Evolutionary conservation across 2,888 invertebrate species (phyloP).

Genomic region (Epistrophella euchroma): DNA sequence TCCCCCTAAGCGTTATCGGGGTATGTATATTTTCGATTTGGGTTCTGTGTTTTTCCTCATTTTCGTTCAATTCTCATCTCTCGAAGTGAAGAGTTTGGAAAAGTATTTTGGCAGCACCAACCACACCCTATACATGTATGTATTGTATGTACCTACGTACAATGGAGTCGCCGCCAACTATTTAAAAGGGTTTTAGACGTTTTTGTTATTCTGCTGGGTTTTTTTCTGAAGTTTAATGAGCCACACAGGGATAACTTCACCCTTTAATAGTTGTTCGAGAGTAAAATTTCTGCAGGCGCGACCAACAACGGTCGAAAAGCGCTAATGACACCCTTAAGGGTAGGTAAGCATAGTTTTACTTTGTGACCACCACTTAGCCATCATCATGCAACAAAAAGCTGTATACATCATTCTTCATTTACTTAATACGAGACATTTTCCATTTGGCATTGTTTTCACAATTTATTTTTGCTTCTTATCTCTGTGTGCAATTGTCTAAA

Average conservation of each 20-base stretch:
- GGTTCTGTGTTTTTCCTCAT: slow-evolving; percentile 10
- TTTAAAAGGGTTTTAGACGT: slow-evolving; percentile 49
- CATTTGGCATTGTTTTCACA: slow-evolving; percentile 33
- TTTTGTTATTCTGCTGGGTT: slow-evolving; percentile 24
- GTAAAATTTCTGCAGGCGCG: slow-evolving; percentile 47
- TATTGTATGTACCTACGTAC: neutral
- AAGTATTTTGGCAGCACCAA: slow-evolving; percentile 60
- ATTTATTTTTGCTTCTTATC: slow-evolving; percentile 46
- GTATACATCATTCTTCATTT: slow-evolving; percentile 29
- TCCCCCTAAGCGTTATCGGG: slow-evolving; percentile 66
- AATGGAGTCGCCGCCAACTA: neutral
- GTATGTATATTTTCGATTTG: slow-evolving; percentile 33
- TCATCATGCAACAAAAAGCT: slow-evolving; percentile 33
- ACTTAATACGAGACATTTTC: slow-evolving; percentile 13
- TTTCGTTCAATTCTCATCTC: slow-evolving; percentile 30
- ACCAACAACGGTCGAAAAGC: slow-evolving; percentile 6
- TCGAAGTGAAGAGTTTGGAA: slow-evolving; percentile 5
- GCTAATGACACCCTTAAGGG: slow-evolving; percentile 47
- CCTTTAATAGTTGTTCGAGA: slow-evolving; percentile 46
- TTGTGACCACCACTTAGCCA: slow-evolving; percentile 7
- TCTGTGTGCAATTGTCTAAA: slow-evolving; percentile 17
- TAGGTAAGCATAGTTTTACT: slow-evolving; percentile 1
- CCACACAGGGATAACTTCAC: slow-evolving; percentile 56
- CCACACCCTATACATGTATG: slow-evolving; percentile 55
- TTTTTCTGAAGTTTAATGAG: slow-evolving; percentile 50